Evolutionary conservation across 2,888 invertebrate species (phyloP), one percentile per base, ranked within the genome.

Genomic region (Perizoma affinitatum): DNA sequence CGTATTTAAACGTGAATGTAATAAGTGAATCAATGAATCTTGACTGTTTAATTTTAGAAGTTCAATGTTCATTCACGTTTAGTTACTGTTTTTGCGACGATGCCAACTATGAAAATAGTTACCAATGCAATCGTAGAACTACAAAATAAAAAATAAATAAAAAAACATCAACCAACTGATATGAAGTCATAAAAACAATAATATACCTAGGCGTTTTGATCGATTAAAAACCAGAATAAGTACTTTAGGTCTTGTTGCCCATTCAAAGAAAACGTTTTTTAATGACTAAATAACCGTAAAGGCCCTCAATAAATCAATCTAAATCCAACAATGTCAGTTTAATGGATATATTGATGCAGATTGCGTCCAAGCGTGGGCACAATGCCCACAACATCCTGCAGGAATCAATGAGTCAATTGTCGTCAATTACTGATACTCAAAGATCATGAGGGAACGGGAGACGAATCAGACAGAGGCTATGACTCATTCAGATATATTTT

Each of bases 31-130:
- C 44, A 55, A 53, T 52, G 52, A 59, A 66, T 53, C 57, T 61
- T 70, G 70, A 67, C 68, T 68, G 70, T 77, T 78, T 82, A 82
- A 78, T 76, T 74, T 80, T 78, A 79, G 70, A 66, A 75, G 84
- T 81, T 78, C 83, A 84, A 84, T 72, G 84, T 84, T 76, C 83
- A 83, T 67, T 62, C 60, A 67, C 65, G 58, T 65, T 63, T 61
- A 63, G 56, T 61, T 66, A 66, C 67, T 66, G 33, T 41, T 46
- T n/a, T 41, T 41, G 62, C 38, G 47, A 36, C 60, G 53, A 66
- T 73, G 73, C 72, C 72, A 71, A 74, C 57, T 52, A 35, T 38
- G 36, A 44, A 56, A 38, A 10, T 52, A 65, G 36, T 3, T 22
- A 22, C 22, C 36, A 56, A 54, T 48, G 35, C 42, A 44, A 35